phyloP scores from a whole-genome alignment of 2,113 vertebrate genomes.

The Vidua macroura region DNA sequence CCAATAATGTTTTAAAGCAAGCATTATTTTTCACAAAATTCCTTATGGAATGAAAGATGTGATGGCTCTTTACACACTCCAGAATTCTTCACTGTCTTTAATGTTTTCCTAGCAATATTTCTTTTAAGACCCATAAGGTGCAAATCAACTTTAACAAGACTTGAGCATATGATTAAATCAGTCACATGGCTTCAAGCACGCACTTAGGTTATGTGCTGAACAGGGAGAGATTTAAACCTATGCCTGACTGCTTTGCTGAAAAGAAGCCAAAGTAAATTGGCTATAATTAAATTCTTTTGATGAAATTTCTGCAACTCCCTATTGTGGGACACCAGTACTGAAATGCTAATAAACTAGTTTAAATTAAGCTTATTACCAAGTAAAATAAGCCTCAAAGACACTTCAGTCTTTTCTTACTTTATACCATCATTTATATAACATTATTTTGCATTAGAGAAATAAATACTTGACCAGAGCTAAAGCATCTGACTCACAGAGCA shows the following conservation, averaged over 20 bases:
- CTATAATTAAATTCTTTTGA: constrained; percentile 53
- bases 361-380: constrained; percentile 51
- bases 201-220: constrained; percentile 11
- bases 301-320: constrained; percentile 43
- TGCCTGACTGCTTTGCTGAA: constrained; percentile 15
- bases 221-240: neutral
- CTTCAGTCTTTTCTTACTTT: neutral
- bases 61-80: neutral
- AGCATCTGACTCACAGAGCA: neutral
- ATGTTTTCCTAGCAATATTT: neutral
- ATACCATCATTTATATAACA: neutral
- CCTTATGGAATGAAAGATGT: neutral
- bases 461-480: neutral
- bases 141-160: neutral
- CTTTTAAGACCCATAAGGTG: neutral
- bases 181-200: neutral
- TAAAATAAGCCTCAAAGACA: constrained; percentile 37
- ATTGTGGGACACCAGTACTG: constrained; percentile 9
- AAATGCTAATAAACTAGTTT: constrained; percentile 55
- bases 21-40: neutral
- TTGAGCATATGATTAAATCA: neutral
- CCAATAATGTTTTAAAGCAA: neutral
- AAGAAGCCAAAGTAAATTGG: constrained; percentile 16
- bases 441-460: neutral
- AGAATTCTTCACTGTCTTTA: neutral